These are phyloP conservation scores for Lipotes vexillifer DNA, from an alignment of 2,113 vertebrate species.

Conservation along the genomic window DNA sequence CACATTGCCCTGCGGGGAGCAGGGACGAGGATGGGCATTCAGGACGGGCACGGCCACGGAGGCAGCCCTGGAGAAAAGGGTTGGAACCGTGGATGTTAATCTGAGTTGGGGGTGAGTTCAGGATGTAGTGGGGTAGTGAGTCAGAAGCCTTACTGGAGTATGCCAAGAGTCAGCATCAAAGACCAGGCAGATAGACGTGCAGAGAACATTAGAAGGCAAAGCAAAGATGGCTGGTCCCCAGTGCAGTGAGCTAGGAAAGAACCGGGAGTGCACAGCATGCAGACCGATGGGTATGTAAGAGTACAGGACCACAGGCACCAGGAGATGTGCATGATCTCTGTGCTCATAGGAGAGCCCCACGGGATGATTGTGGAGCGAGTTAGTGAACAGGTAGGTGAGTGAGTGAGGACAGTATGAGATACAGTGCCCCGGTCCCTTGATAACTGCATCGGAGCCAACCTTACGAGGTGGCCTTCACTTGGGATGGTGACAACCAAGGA, in stretches of 20 bases:
- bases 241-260: neutral
- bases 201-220: neutral
- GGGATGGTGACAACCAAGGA: neutral
- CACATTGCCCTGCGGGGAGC: neutral
- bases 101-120: neutral
- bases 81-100: neutral
- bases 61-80: no score
- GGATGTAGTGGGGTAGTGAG: neutral
- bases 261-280: accelerated
- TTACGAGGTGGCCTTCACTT: neutral
- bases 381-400: neutral
- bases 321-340: accelerated
- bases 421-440: accelerated
- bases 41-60: neutral
- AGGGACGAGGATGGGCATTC: neutral
- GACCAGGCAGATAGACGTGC: neutral
- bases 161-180: neutral
- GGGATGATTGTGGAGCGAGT: neutral
- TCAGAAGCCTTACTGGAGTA: neutral
- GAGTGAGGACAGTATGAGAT: neutral
- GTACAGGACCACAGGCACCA: accelerated
- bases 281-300: neutral
- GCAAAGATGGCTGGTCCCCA: neutral
- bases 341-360: neutral
- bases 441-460: accelerated